These are phyloP conservation scores for Acanthoscelides obtectus DNA, from an alignment of 2,888 invertebrate genomes.

Conservation along the genomic window DNA sequence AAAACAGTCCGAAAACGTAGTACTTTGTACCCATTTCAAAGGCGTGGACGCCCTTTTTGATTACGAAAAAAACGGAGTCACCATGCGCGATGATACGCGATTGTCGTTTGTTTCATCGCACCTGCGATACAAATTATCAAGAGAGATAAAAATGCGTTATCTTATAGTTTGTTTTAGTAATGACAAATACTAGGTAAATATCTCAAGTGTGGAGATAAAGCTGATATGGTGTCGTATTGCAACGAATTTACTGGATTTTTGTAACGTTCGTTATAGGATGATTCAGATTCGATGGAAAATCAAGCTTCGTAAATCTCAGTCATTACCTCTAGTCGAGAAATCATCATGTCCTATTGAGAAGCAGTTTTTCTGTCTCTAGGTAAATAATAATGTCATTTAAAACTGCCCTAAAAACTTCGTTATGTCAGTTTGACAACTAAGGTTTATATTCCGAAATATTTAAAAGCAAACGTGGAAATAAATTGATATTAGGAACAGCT, in stretches of 20 bases:
- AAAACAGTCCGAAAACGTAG: not conserved
- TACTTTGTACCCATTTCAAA: not conserved
- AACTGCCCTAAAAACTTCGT: no score
- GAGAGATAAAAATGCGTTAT: not conserved
- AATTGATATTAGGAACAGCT: no score
- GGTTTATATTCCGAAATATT: no score
- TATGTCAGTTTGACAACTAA: no score
- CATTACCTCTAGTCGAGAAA: no score
- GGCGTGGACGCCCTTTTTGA: not conserved
- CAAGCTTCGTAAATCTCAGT: no score
- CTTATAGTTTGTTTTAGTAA: not conserved
- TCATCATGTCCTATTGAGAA: no score
- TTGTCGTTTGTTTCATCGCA: not conserved
- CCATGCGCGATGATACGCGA: not conserved
- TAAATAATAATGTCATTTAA: no score
- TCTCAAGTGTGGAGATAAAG: not conserved
- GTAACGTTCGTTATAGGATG: not conserved
- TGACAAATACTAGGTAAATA: not conserved
- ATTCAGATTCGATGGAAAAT: not conserved
- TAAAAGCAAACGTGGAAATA: no score
- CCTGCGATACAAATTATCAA: not conserved
- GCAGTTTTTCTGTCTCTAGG: no score
- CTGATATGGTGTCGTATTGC: not conserved
- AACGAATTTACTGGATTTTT: not conserved
- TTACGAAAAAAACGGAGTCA: not conserved